Evolutionary conservation across 2,113 vertebrate genomes (phyloP), one percentile per base, ranked within the genome.

Genomic region (Columba janthina): DNA sequence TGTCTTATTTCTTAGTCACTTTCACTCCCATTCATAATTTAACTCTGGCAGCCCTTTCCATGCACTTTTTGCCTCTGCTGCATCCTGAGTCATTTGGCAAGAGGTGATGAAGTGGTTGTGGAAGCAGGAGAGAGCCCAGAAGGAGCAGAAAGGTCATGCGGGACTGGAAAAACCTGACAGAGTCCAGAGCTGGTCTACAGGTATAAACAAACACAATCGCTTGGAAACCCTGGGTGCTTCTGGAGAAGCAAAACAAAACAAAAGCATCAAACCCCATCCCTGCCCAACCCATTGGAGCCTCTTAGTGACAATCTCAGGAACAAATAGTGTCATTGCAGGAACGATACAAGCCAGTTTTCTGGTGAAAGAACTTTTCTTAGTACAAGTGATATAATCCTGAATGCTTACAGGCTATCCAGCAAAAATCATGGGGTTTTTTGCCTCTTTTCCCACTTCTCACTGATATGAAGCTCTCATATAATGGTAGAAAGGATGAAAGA

Each of bases 161-260:
- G 36, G 64, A 91, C 82, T 71, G 69, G 94, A 88, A 96, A 95
- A 90, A 94, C 90, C 70, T 70, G 83, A 34, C 4, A 3, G 50
- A 54, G 5, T 7, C 32, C 1, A 1, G 70, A 66, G 15, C 0
- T 92, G 40, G 18, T 25, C 57, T 66, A 32, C n/a, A 81, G 78
- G 56, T 64, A 79, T 8, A 65, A 92, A 89, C 80, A 94, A 93
- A 81, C 53, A 86, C 34, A 1, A 28, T 84, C 2, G 2, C 88
- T 72, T 92, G 85, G 92, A 94, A 90, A 92, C 70, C 10, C 31
- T 10, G n/a, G 40, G 16, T 75, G 61, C 26, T 72, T 96, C 69
- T 72, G 21, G 32, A 89, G 71, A 57, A 79, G 44, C 31, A 84
- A 53, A 78, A 8, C 19, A 72, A 74, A 86, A 61, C 22, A 79